Conservation (phyloP, 2,888 invertebrate genomes). For the Pilophorus perplexus region DNA sequence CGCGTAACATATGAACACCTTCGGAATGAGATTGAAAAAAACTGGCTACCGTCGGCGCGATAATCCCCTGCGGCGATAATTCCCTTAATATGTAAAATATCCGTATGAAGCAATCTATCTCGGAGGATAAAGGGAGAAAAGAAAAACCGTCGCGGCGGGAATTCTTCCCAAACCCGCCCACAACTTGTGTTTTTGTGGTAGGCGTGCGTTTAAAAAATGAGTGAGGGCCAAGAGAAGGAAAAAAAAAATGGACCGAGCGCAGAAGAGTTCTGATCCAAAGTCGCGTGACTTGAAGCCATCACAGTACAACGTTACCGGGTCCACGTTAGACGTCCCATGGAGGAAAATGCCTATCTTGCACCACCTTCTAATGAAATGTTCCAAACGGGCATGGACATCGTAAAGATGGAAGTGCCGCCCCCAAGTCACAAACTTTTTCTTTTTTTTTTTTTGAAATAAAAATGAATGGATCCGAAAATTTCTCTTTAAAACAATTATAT, state of each 20-base stretch:
- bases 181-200: slow-evolving; percentile 8
- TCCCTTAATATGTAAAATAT: slow-evolving; percentile 27
- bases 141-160: neutral
- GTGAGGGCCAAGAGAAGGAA: neutral
- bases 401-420: no score
- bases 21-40: no score
- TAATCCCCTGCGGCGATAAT: slow-evolving; percentile 32
- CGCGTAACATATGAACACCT: slow-evolving; percentile 22
- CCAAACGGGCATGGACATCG: no score
- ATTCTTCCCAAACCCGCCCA: slow-evolving; percentile 4
- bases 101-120: slow-evolving; percentile 31
- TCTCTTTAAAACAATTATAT: no score
- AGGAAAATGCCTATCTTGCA: slow-evolving; percentile 7
- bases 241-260: neutral
- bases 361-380: slow-evolving; percentile 12
- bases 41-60: no score
- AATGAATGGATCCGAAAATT: no score
- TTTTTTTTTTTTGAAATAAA: no score
- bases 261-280: neutral
- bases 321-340: slow-evolving; percentile 7
- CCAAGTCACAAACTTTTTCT: no score
- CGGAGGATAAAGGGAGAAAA: no score
- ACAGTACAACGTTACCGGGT: no score
- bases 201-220: neutral
- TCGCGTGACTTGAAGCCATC: slow-evolving; percentile 8